phyloP scores from a whole-genome alignment of 2,113 vertebrate species.

The Abramis brama region DNA sequence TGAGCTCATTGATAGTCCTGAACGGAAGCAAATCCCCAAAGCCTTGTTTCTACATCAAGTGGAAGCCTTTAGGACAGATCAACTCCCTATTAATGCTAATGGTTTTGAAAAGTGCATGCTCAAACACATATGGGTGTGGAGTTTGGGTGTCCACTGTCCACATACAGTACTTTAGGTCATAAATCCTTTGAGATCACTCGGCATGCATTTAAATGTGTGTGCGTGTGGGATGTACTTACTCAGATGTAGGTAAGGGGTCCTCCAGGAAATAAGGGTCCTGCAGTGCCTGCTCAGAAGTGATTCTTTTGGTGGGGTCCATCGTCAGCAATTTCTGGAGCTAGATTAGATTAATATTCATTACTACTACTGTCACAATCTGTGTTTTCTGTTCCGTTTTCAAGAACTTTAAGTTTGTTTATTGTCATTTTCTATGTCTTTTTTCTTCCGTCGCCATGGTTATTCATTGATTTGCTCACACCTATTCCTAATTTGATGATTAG shows the following conservation, averaged over 20 bases:
- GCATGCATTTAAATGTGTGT: background rate
- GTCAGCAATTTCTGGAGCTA: conserved; percentile 99
- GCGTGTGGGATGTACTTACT: conserved; percentile 76
- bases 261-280: conserved; percentile 97
- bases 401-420: no score
- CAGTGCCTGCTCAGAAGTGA: conserved; percentile 96
- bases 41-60: background rate
- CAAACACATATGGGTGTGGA: background rate
- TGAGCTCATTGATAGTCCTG: no score
- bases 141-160: background rate
- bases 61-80: background rate
- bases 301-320: conserved; percentile 98
- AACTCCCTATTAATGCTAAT: background rate
- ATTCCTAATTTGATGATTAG: no score
- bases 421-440: no score
- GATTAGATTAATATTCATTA: conserved; percentile 47
- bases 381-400: no score
- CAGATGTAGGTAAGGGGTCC: conserved; percentile 93
- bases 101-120: background rate
- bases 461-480: no score
- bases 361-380: background rate
- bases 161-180: background rate
- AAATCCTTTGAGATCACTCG: background rate
- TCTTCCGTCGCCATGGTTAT: no score
- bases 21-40: background rate